Evolutionary conservation across 2,797 vertebrate species (phyloP).

Genomic region (Dendrocincla tyrannina): DNA sequence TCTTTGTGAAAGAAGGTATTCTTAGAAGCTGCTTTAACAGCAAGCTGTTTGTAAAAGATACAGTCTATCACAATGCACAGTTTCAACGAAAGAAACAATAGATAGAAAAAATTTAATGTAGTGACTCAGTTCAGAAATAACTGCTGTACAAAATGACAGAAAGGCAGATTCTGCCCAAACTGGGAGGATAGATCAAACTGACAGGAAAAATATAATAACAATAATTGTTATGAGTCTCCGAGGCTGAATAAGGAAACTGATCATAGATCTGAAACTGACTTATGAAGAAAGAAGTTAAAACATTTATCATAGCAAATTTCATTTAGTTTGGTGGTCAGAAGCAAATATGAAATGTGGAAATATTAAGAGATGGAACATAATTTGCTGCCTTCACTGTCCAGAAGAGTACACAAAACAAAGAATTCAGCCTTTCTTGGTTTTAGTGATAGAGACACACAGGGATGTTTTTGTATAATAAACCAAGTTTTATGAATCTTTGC

Average conservation of each 20-base stretch:
- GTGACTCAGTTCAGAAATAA: background rate
- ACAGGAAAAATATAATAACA: slow-evolving; percentile 13
- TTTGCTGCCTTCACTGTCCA: background rate
- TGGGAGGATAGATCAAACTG: background rate
- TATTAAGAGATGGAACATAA: background rate
- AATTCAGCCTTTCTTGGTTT: background rate
- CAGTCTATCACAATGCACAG: background rate
- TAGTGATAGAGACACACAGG: background rate
- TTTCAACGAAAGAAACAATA: background rate
- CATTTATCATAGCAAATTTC: slow-evolving; percentile 12
- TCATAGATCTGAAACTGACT: slow-evolving; percentile 12
- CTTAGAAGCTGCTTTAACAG: background rate
- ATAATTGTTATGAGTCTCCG: slow-evolving; percentile 25
- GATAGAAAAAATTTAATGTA: background rate
- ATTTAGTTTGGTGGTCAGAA: slow-evolving; percentile 29
- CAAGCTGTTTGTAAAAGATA: background rate
- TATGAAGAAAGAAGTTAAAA: slow-evolving; percentile 33
- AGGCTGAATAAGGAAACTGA: background rate
- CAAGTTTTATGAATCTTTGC: background rate
- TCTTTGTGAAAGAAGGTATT: background rate
- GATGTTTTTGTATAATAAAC: background rate
- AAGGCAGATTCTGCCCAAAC: background rate
- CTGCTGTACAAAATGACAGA: background rate
- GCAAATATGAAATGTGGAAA: background rate
- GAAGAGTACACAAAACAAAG: background rate